Percentiles rank a stretch among this genome's conserved stretches.
These are phyloP conservation scores for Salarias fasciatus DNA, from an alignment of 2,797 vertebrate genomes.

Conservation along the genomic window DNA sequence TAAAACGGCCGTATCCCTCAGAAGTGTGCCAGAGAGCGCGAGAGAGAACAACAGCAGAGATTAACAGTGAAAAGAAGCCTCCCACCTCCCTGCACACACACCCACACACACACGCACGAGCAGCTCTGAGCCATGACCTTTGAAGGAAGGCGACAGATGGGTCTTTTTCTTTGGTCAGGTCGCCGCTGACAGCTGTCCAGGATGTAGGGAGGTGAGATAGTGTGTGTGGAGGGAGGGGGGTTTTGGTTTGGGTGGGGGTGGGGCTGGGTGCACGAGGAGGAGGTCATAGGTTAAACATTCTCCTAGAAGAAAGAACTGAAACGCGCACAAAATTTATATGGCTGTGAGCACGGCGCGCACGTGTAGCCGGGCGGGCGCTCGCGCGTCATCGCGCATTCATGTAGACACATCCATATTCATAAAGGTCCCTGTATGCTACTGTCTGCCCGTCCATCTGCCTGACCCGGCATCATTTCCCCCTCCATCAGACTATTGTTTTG, in stretches of 20 bases:
- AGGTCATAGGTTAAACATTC: constrained; percentile 71
- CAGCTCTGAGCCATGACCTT: constrained; percentile 57
- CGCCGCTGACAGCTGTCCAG: constrained; percentile 79
- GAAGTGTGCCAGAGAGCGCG: constrained; percentile 71
- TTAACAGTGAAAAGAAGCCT: constrained; percentile 69
- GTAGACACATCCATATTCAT: constrained; percentile 70
- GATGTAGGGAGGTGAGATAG: constrained; percentile 51
- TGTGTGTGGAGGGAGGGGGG: background rate
- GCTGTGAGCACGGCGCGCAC: constrained; percentile 45
- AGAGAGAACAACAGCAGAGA: constrained; percentile 66
- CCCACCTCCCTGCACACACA: constrained; percentile 42
- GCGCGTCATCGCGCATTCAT: constrained; percentile 42
- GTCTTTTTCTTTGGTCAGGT: constrained; percentile 74
- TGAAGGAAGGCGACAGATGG: constrained; percentile 84
- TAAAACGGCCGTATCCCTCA: constrained; percentile 57
- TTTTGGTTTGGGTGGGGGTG: constrained; percentile 1
- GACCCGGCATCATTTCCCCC: constrained; percentile 37
- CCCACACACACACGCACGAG: constrained; percentile 47
- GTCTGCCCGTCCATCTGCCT: constrained; percentile 64
- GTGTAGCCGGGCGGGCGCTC: constrained; percentile 33
- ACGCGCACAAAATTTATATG: constrained; percentile 40
- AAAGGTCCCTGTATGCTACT: constrained; percentile 36
- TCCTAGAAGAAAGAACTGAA: constrained; percentile 47
- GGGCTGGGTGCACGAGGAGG: constrained; percentile 24
- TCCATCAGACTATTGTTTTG: constrained; percentile 59